Base-by-base conservation (phyloP, 2,888 invertebrate species). In the Lycophotia porphyrea region DNA sequence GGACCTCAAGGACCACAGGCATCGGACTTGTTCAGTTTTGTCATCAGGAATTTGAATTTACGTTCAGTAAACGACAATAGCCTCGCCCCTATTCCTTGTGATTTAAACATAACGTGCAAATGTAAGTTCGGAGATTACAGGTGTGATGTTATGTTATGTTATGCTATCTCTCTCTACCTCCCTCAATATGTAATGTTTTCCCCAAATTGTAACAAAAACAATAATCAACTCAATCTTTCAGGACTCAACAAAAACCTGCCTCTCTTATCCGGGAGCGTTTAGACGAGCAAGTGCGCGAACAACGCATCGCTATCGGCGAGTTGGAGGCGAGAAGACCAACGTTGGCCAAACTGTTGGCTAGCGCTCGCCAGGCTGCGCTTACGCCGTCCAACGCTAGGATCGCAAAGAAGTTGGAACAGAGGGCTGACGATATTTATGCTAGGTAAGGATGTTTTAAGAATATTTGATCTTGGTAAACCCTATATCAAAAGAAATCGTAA, bases 271-370 rank as follows among this genome's bases (percentile, higher is more conserved):
- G 98, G 90, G 99, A 99, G 91, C 98, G 98, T 61, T 96, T 99
- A 18, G 98, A 99, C 91, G 98, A 99, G 90, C 99, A 99, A 94
- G 97, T 99, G 8, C 97, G 99, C 44, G 99, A 99, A 90, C 99
- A 99, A 85, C 97, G 98, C 86, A 97, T 98, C 34, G 96, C 98
- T 55, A 97, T 98, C 89, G 97, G 98, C 1, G 99, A 99, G 92
- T 96, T 99, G 75, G 98, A 98, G 88, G 98, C 98, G 49, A 98
- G 99, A 88, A 97, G 98, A 11, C 97, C 98, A 24, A 98, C 98
- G 88, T 97, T 99, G 44, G 98, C 98, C 90, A 98, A 98, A 70
- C 97, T 99, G 27, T 97, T 98, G 63, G 94, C 97, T 67, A 98
- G 98, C 21, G 99, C 99, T 0, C 97, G 98, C 80, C 98, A 99